Percentiles rank a stretch among this genome's conserved stretches.
Evolutionary conservation across 2,797 vertebrate species (phyloP).

Genomic region (Tapera naevia): DNA sequence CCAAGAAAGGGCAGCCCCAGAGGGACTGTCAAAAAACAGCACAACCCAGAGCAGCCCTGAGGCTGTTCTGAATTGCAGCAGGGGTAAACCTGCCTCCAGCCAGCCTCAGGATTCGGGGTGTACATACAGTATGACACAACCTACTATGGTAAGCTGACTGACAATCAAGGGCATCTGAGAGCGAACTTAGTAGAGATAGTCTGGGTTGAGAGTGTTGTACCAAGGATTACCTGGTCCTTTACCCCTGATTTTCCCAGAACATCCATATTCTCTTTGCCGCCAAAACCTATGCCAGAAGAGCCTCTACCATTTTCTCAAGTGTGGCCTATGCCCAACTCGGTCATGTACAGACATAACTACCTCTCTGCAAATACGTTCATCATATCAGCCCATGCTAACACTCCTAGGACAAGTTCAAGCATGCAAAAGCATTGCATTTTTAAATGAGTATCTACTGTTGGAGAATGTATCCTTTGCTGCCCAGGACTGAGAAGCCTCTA

Average conservation of each 20-base stretch:
- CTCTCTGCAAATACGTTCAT: not conserved
- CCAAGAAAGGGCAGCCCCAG: slow-evolving; percentile 43
- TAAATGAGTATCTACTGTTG: not conserved
- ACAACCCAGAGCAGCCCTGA: slow-evolving; percentile 58
- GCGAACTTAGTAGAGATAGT: not conserved
- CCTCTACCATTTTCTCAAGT: not conserved
- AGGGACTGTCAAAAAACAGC: slow-evolving; percentile 55
- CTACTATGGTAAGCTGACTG: not conserved
- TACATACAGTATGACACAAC: not conserved
- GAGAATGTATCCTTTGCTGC: slow-evolving; percentile 67
- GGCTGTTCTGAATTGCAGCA: slow-evolving; percentile 52
- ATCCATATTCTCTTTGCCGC: not conserved
- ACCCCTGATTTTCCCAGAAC: not conserved
- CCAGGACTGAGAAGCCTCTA: slow-evolving; percentile 46
- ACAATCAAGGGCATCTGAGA: not conserved
- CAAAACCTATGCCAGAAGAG: not conserved
- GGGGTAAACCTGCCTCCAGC: slow-evolving; percentile 59
- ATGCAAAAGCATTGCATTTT: not conserved
- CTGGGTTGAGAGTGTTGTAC: not conserved
- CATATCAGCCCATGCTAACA: not conserved
- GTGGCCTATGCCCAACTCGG: not conserved
- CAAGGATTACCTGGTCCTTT: not conserved
- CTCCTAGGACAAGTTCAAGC: not conserved
- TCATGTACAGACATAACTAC: not conserved
- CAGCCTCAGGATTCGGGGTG: slow-evolving; percentile 40